A percentile compares a stretch with the other conserved stretches of the same genome.
These are phyloP conservation scores for Chrysolophus pictus DNA, from an alignment of 2,797 vertebrate genomes.

Conservation along the genomic window DNA sequence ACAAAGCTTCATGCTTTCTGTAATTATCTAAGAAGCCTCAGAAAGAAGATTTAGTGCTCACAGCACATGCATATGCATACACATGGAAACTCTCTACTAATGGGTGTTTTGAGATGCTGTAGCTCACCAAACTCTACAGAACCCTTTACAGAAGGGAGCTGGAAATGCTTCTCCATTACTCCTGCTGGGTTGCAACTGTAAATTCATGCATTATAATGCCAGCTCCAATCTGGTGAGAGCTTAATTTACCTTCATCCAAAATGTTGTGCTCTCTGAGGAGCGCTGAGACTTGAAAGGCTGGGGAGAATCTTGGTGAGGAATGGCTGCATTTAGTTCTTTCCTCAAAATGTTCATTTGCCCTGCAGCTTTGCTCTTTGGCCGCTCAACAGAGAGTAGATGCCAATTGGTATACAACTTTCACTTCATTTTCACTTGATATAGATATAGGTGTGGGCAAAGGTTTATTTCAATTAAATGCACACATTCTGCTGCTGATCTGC, in stretches of 20 bases:
- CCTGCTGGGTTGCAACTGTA: neutral
- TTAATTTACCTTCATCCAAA: neutral
- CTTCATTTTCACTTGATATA: neutral
- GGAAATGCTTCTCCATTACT: neutral
- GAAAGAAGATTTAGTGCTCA: neutral
- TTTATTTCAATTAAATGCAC: neutral
- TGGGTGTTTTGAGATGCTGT: neutral
- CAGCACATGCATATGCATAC: accelerated
- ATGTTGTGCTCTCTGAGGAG: neutral
- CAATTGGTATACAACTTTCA: neutral
- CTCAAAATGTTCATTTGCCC: accelerated
- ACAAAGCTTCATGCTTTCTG: neutral
- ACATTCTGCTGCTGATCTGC: neutral
- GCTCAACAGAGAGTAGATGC: neutral
- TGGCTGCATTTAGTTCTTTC: neutral
- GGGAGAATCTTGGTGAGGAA: neutral
- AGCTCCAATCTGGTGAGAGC: neutral
- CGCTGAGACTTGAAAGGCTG: neutral
- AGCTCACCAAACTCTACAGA: neutral
- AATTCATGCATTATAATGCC: neutral
- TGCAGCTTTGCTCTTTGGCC: neutral
- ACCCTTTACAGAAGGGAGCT: neutral
- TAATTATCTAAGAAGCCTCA: neutral
- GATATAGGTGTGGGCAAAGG: neutral
- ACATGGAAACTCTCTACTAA: neutral